phyloP scores from a whole-genome alignment of 2,113 vertebrate species.

The Brachyhypopomus occidentalis region DNA sequence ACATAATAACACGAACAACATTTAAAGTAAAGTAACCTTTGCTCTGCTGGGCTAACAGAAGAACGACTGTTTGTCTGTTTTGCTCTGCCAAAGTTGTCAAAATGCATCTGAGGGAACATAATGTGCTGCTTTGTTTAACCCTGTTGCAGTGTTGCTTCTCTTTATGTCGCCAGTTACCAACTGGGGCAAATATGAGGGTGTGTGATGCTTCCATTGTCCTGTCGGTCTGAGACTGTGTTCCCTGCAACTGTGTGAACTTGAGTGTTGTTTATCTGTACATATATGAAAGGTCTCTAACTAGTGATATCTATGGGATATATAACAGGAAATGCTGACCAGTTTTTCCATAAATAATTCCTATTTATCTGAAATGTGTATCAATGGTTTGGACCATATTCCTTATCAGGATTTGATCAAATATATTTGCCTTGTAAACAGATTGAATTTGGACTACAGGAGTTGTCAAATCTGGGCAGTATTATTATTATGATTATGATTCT shows the following conservation, averaged over 20 bases:
- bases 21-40: not conserved
- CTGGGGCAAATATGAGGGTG: not conserved
- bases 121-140: not conserved
- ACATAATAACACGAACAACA: no score
- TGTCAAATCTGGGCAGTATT: no score
- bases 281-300: not conserved
- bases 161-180: not conserved
- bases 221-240: not conserved
- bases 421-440: not conserved
- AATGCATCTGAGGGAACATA: not conserved
- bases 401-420: no score
- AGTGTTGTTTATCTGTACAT: not conserved
- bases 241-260: not conserved
- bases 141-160: not conserved
- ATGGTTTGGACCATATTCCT: not conserved
- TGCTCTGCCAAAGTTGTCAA: not conserved
- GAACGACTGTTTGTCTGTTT: not conserved
- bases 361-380: not conserved
- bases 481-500: no score
- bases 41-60: not conserved
- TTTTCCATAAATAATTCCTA: not conserved
- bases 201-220: constrained; percentile 5
- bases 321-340: not conserved
- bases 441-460: not conserved
- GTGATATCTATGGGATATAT: not conserved